Percentiles rank a stretch among this genome's conserved stretches.
These are phyloP conservation scores for Catonia carolina DNA, from an alignment of 2,888 invertebrate genomes.

Conservation along the genomic window DNA sequence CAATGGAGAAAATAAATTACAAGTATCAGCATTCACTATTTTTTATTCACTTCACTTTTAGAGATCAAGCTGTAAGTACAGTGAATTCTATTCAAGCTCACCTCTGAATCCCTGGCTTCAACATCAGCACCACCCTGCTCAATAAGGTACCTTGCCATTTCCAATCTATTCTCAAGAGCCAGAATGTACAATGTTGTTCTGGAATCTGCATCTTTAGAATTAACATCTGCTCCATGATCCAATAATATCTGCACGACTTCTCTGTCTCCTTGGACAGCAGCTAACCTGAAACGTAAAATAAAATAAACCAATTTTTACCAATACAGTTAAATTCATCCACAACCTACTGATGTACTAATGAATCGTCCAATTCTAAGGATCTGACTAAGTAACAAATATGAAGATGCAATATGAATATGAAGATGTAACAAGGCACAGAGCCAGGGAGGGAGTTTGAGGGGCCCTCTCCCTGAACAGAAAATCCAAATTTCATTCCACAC, in stretches of 20 bases:
- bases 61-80: too few relatives aligned
- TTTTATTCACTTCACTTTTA: too few relatives aligned
- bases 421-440: too few relatives aligned
- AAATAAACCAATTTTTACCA: neutral
- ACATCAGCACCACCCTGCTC: constrained; percentile 71
- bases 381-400: too few relatives aligned
- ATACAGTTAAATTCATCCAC: neutral
- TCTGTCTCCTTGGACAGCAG: constrained; percentile 78
- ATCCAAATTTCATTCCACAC: too few relatives aligned
- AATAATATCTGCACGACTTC: constrained; percentile 65
- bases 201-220: constrained; percentile 87
- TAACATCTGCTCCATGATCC: constrained; percentile 70
- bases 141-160: constrained; percentile 75
- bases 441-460: too few relatives aligned
- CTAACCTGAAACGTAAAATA: constrained; percentile 49
- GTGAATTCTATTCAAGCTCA: too few relatives aligned
- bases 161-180: constrained; percentile 77
- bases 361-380: neutral
- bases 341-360: neutral
- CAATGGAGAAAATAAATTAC: too few relatives aligned
- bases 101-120: constrained; percentile 82
- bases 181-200: constrained; percentile 87
- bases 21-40: too few relatives aligned
- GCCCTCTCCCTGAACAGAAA: too few relatives aligned
- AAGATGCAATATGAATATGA: too few relatives aligned